A percentile compares a stretch with the other conserved stretches of the same genome.
These are phyloP conservation scores for Ophioderma brevispina DNA, from an alignment of 35 echinoderm and acorn worm species.

Conservation along the genomic window DNA sequence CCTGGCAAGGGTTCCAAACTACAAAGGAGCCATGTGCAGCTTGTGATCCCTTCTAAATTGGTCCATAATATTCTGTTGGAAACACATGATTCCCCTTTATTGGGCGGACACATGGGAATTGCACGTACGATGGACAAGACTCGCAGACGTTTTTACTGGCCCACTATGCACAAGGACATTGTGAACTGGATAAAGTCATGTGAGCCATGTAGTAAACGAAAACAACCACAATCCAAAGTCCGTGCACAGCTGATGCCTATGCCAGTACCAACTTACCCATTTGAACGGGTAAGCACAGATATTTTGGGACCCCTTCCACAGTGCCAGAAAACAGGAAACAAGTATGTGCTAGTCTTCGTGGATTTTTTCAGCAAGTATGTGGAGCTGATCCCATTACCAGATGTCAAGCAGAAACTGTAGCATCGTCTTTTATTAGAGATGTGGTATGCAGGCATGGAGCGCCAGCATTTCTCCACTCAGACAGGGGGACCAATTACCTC, in stretches of 20 bases:
- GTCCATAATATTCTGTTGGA: not conserved
- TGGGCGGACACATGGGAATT: constrained; percentile 51
- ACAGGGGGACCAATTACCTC: constrained; percentile 49
- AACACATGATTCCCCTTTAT: constrained; percentile 49
- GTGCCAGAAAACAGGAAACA: constrained; percentile 44
- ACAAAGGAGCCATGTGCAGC: constrained; percentile 27
- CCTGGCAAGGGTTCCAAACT: constrained; percentile 11
- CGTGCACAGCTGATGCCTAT: constrained; percentile 40
- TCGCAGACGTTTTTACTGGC: constrained; percentile 42
- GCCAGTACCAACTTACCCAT: constrained; percentile 11
- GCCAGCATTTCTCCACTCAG: constrained; percentile 40
- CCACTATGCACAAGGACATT: constrained; percentile 40
- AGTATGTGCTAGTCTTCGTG: too few relatives aligned
- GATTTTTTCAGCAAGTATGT: too few relatives aligned
- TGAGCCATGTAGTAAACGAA: constrained; percentile 46
- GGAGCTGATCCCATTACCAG: too few relatives aligned
- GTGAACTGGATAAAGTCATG: constrained; percentile 64
- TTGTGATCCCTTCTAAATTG: constrained; percentile 32
- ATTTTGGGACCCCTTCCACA: constrained; percentile 35
- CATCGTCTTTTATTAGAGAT: constrained; percentile 22
- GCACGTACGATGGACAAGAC: constrained; percentile 51
- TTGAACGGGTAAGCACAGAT: constrained; percentile 61
- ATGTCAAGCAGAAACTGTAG: constrained; percentile 29
- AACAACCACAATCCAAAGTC: not conserved
- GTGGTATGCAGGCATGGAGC: constrained; percentile 55